Conservation (phyloP, 2,888 invertebrate genomes). For the Encarsia formosa region DNA sequence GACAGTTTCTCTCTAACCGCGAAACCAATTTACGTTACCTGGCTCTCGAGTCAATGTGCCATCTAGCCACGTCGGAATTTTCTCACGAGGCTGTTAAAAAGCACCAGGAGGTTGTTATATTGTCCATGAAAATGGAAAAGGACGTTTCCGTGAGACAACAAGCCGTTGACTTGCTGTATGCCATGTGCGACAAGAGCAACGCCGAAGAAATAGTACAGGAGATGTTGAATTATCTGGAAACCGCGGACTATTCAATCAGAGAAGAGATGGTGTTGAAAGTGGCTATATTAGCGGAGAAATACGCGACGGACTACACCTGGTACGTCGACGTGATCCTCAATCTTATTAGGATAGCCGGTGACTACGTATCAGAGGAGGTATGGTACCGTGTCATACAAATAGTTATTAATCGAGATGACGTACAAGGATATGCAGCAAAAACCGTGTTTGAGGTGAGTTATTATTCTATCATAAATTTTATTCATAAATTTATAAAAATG, state of each 20-base stretch:
- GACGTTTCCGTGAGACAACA: constrained; percentile 97
- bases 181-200: constrained; percentile 99
- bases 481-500: constrained; percentile 14
- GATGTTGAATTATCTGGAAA: constrained; percentile 98
- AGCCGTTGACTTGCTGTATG: constrained; percentile 96
- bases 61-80: constrained; percentile 97
- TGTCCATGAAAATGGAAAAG: constrained; percentile 98
- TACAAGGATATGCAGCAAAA: constrained; percentile 99
- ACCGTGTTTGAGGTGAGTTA: constrained; percentile 86
- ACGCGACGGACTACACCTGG: constrained; percentile 99
- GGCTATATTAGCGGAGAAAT: constrained; percentile 98
- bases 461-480: neutral
- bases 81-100: constrained; percentile 99
- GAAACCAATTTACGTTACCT: constrained; percentile 97
- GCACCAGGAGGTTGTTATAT: constrained; percentile 98
- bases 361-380: constrained; percentile 99
- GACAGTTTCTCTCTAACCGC: constrained; percentile 94
- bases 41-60: constrained; percentile 98
- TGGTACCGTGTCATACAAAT: constrained; percentile 99
- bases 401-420: constrained; percentile 98
- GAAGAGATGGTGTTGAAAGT: constrained; percentile 99
- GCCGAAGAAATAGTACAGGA: constrained; percentile 99
- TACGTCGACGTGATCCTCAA: constrained; percentile 97
- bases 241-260: constrained; percentile 98
- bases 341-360: constrained; percentile 97